Evolutionary conservation across 2,113 vertebrate species (phyloP).

Genomic region (Arenaria interpres): DNA sequence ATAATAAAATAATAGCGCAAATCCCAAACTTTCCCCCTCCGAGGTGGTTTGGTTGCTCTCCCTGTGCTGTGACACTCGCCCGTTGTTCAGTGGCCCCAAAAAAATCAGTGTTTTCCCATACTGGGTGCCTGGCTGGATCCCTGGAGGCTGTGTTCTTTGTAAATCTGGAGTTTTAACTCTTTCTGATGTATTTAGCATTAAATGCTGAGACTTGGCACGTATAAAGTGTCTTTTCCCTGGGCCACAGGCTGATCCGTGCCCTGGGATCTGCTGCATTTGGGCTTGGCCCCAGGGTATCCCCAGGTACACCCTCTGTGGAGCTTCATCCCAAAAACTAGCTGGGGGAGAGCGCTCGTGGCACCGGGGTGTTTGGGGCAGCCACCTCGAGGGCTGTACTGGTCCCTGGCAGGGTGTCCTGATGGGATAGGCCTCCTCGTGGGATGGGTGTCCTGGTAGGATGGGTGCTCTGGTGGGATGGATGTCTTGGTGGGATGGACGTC

Average conservation of each 20-base stretch:
- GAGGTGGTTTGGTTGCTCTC: neutral
- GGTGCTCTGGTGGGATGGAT: neutral
- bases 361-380: neutral
- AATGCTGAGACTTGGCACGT: neutral
- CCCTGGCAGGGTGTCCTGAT: neutral
- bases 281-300: neutral
- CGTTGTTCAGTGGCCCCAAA: rapidly evolving
- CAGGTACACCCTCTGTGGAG: neutral
- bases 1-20: neutral
- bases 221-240: neutral
- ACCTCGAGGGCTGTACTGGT: no score
- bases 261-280: no score
- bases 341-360: rapidly evolving
- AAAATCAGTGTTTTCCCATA: neutral
- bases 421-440: neutral
- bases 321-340: neutral
- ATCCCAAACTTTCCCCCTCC: rapidly evolving
- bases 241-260: rapidly evolving
- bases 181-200: neutral
- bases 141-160: neutral
- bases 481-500: neutral
- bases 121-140: no score
- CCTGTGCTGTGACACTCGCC: rapidly evolving
- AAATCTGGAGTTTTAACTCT: neutral
- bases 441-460: neutral